Base-by-base conservation (phyloP, 1,140 invertebrate species). In the Nomia melanderi region DNA sequence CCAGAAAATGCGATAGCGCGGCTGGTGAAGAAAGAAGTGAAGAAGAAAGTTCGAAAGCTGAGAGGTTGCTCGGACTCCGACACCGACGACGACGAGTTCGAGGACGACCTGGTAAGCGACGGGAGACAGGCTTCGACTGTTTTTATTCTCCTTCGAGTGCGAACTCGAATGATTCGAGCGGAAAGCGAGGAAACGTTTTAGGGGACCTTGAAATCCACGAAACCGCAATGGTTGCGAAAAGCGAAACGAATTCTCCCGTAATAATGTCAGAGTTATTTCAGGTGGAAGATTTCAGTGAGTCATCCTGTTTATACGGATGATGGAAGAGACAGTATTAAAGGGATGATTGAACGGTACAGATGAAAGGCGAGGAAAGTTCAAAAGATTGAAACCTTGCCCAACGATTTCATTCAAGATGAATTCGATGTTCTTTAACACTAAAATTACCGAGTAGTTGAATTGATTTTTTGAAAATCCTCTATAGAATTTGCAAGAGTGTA, bases 31-130 rank as follows among this genome's bases (percentile, higher is more conserved):
- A 92, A 91, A 79, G 89, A 92, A 74, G 88, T 92, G 75, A 91
- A 91, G 89, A 91, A 91, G 87, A 92, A 92, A 89, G 90, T 92
- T 83, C 92, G 92, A 85, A 92, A 91, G 81, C 84, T 93, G 81
- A 86, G 89, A 88, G 91, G 91, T 79, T 90, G 47, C 74, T 91
- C 91, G 53, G 90, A 92, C 76, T 92, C 90, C 20, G 90, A 92
- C 59, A 86, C 87, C 20, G 91, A 91, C 69, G 90, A 90, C 71
- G 88, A 91, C 74, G 89, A 91, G 54, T 90, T 85, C 54, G 89
- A 92, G 25, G 88, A 89, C 62, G 87, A 89, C 50, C 83, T 93
- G 91, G 91, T 92, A 92, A 92, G 91, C 76, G 41, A 31, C 27
- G 44, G 23, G 62, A 53, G n/a, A 23, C 33, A 47, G 25, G 50